Percentiles rank a stretch among this genome's conserved stretches.
Conservation (phyloP, 2,113 vertebrate species). For the Bagarius yarrelli region DNA sequence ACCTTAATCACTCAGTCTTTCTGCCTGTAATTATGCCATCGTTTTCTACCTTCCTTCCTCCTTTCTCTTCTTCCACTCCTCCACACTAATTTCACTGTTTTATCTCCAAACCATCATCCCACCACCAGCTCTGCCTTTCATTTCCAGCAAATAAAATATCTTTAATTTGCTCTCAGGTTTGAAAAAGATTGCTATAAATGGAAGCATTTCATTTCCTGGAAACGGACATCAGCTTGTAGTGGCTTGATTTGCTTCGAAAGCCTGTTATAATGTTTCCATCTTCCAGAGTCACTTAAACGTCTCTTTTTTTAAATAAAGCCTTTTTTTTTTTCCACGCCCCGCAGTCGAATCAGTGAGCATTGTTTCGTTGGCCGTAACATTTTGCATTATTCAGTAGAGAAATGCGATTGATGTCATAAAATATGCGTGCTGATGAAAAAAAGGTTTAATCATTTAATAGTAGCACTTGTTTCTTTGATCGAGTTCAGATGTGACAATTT, state of each 20-base stretch:
- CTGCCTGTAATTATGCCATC: slow-evolving; percentile 44
- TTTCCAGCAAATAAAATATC: slow-evolving; percentile 41
- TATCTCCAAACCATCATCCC: slow-evolving; percentile 37
- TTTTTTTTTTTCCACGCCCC: neutral
- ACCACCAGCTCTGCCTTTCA: slow-evolving; percentile 36
- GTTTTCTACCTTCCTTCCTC: slow-evolving; percentile 30
- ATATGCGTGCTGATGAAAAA: slow-evolving; percentile 32
- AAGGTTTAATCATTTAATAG: slow-evolving; percentile 46
- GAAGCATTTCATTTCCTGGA: slow-evolving; percentile 40
- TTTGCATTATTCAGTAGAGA: slow-evolving; percentile 41
- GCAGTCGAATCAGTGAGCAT: slow-evolving; percentile 26
- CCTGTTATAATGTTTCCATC: slow-evolving; percentile 33
- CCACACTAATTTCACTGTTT: slow-evolving; percentile 14
- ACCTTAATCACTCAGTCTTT: slow-evolving; percentile 33
- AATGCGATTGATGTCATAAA: slow-evolving; percentile 43
- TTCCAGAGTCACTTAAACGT: slow-evolving; percentile 35
- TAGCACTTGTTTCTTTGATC: slow-evolving; percentile 51
- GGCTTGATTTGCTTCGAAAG: slow-evolving; percentile 40
- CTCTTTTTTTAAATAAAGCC: slow-evolving; percentile 26
- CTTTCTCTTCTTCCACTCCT: slow-evolving; percentile 2
- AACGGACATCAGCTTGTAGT: slow-evolving; percentile 36
- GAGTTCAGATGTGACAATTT: slow-evolving; percentile 45
- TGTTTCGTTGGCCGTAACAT: slow-evolving; percentile 39
- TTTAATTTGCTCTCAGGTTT: slow-evolving; percentile 46
- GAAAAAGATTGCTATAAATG: slow-evolving; percentile 46